phyloP scores from a whole-genome alignment of 1,140 invertebrate genomes.

The Spodoptera litura region DNA sequence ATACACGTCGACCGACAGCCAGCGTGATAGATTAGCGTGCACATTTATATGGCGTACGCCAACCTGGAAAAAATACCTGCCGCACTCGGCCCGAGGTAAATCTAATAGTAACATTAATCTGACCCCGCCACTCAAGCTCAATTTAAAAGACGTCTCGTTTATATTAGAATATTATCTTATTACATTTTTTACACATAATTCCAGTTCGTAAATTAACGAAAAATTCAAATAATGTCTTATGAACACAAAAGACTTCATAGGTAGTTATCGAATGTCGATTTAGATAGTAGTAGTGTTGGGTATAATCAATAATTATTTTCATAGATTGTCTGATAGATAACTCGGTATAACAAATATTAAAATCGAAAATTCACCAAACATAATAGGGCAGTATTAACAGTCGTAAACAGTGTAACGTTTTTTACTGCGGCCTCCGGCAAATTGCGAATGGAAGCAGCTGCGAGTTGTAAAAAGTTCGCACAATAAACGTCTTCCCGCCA shows the following conservation, averaged over 20 bases:
- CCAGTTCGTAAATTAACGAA: constrained; percentile 4
- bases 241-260: constrained; percentile 30
- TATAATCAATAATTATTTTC: constrained; percentile 9
- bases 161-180: constrained; percentile 37
- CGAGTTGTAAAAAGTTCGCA: constrained; percentile 67
- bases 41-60: constrained; percentile 47
- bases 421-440: constrained; percentile 55
- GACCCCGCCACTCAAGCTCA: constrained; percentile 29
- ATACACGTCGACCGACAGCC: constrained; percentile 65
- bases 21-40: constrained; percentile 68
- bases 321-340: constrained; percentile 30
- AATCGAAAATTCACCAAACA: constrained; percentile 37
- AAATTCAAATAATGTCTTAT: constrained; percentile 3
- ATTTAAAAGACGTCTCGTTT: constrained; percentile 52
- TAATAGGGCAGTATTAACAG: constrained; percentile 52
- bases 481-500: constrained; percentile 64
- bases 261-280: constrained; percentile 7
- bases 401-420: constrained; percentile 56
- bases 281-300: constrained; percentile 9
- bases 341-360: background rate
- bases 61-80: constrained; percentile 40
- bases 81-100: constrained; percentile 8
- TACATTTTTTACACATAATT: constrained; percentile 29
- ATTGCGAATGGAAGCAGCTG: constrained; percentile 61
- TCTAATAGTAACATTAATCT: constrained; percentile 37